Evolutionary conservation across 1,140 invertebrate species (phyloP).

Genomic region (Mesaphorura yosii): DNA sequence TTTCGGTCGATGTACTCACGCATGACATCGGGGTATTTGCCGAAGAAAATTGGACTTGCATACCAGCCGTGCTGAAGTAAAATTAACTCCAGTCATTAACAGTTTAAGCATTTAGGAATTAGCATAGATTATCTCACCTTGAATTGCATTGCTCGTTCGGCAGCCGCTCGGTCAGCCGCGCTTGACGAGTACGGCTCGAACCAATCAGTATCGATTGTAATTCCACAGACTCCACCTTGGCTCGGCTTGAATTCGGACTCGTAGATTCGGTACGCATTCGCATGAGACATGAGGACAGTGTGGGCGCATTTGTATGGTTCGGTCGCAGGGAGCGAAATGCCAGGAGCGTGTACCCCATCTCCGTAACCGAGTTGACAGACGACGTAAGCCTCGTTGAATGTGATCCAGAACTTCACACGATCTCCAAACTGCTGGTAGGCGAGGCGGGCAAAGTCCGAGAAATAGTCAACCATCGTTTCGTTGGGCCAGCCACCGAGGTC

Average conservation of each 20-base stretch:
- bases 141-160: conserved; percentile 21
- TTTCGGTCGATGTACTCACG: conserved; percentile 43
- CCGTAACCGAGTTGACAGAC: conserved; percentile 35
- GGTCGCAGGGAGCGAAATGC: background rate
- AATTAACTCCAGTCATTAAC: too few species aligned
- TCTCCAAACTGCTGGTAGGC: conserved; percentile 37
- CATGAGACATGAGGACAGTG: conserved; percentile 17
- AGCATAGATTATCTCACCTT: conserved; percentile 38
- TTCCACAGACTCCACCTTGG: conserved; percentile 13
- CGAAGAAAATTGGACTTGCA: conserved; percentile 22
- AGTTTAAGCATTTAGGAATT: too few species aligned
- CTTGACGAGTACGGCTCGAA: conserved; percentile 14
- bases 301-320: conserved; percentile 35
- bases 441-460: conserved; percentile 36
- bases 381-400: conserved; percentile 38
- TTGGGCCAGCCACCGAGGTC: conserved; percentile 39
- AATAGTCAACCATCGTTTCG: conserved; percentile 32
- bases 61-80: conserved; percentile 22
- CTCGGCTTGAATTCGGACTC: conserved; percentile 19
- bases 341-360: conserved; percentile 13
- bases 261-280: conserved; percentile 21
- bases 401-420: conserved; percentile 40
- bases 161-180: conserved; percentile 13
- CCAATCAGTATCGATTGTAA: conserved; percentile 21
- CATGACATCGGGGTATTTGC: conserved; percentile 46